Evolutionary conservation across 2,113 vertebrate species (phyloP), one percentile per base, ranked within the genome.

Genomic region (Rhinopomastus cyanomelas): DNA sequence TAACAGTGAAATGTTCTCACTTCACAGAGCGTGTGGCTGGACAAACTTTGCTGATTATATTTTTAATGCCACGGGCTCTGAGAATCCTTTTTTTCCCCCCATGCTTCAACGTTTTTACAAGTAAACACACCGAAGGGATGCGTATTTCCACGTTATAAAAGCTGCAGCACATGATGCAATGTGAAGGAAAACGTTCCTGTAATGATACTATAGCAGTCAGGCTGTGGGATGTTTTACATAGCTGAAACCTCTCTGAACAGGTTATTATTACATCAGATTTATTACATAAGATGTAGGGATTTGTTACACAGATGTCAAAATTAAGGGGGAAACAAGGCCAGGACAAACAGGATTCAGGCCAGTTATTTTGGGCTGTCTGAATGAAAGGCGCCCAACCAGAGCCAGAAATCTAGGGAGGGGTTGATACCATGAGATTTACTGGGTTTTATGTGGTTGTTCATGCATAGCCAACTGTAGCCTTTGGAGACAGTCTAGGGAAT

Each of bases 1-100:
- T 93, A 94, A 39, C 84, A 80, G 59, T 11, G 75, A 87, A 72
- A 71, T 85, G 52, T 85, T 92, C 88, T 82, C 65, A 72, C 64
- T 90, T 94, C 49, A 37, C 60, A 53, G 9, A 80, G 30, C 0
- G 2, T 46, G 34, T 67, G 74, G 67, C 76, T 25, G 29, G 68
- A 80, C 81, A 90, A 57, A 89, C 37, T 81, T 90, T 36, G 51
- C 55, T 88, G 85, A 64, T 93, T 67, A 7, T 36, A 37, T 73
- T 83, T 91, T 91, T 88, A 90, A 91, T 73, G n/a, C 55, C 72
- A 84, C 18, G 8, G 66, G 51, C 69, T 44, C 23, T 55, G 16
- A 88, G 59, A 72, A 81, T 34, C 42, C 32, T 81, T 57, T 72
- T 61, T 42, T 15, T 42, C 39, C 39, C 39, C 39, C 69, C 1